Percentiles rank a stretch among this genome's conserved stretches.
These are phyloP conservation scores for Xiphophorus birchmanni DNA, from an alignment of 2,797 vertebrate genomes.

Conservation along the genomic window DNA sequence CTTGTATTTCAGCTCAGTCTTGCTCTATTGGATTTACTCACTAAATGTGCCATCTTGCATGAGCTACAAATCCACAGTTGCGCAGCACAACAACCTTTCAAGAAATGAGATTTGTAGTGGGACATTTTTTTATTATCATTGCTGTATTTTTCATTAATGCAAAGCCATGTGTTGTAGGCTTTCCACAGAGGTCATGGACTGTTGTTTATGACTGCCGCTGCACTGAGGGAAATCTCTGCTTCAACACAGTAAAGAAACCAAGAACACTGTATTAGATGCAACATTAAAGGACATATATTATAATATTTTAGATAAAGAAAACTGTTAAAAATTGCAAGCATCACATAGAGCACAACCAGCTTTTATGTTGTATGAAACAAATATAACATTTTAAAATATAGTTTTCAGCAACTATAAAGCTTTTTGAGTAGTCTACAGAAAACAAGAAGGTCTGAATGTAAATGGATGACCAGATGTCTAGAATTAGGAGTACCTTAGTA, in stretches of 20 bases:
- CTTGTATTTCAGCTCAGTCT: slow-evolving; percentile 9
- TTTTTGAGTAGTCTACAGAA: not conserved
- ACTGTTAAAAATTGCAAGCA: not conserved
- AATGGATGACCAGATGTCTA: not conserved
- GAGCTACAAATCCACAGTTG: slow-evolving; percentile 14
- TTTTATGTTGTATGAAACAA: not conserved
- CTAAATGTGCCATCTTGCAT: slow-evolving; percentile 29
- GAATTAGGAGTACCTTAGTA: not conserved
- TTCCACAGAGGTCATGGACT: slow-evolving; percentile 27
- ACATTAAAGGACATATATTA: not conserved
- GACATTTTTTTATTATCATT: slow-evolving; percentile 4
- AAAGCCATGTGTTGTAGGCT: slow-evolving; percentile 41
- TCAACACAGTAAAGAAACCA: slow-evolving; percentile 9
- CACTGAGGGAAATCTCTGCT: slow-evolving; percentile 20
- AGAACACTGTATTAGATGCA: not conserved
- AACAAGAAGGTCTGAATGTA: not conserved
- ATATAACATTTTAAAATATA: not conserved
- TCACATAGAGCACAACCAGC: not conserved
- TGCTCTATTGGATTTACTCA: slow-evolving; percentile 36
- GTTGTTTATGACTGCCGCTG: slow-evolving; percentile 46
- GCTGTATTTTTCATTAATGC: slow-evolving; percentile 54
- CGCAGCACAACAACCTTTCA: slow-evolving; percentile 21
- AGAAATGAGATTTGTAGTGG: slow-evolving; percentile 43
- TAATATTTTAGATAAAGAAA: not conserved
- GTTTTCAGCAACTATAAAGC: not conserved